Evolutionary conservation across 2,113 vertebrate genomes (phyloP), one percentile per base, ranked within the genome.

Genomic region (Typhlomys cinereus): DNA sequence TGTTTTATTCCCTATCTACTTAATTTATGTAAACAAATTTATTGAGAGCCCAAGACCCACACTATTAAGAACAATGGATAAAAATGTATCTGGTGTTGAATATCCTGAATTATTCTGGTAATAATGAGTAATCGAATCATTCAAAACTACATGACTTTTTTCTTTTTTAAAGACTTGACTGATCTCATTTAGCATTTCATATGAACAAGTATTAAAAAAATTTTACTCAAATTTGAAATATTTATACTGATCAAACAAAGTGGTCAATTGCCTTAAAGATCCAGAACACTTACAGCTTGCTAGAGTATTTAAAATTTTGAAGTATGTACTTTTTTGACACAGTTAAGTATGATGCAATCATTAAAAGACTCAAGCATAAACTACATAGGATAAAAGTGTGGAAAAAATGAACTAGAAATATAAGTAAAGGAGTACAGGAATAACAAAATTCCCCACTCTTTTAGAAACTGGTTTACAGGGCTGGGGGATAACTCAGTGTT

Each of bases 101-200:
- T 91, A 71, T 34, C 27, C 89, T 48, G 27, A 94, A 44, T 91
- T 85, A 94, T 67, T 80, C 59, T 36, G 86, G 85, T 81, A 95
- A 52, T n/a, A n/a, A n/a, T n/a, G n/a, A n/a, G n/a, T 89, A 76
- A 76, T 46, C 57, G 8, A 93, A 23, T 85, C 85, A 87, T 41
- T 59, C 20, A 86, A 71, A 80, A 90, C 84, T 75, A 90, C 44
- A 67, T 39, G 74, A 76, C 21, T 79, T 67, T 14, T 36, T 57
- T 57, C 7, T 57, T 57, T 92, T 84, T 80, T 34, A n/a, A n/a
- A n/a, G n/a, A n/a, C n/a, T n/a, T n/a, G n/a, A n/a, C n/a, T n/a
- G n/a, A n/a, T n/a, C n/a, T n/a, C n/a, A n/a, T 80, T 84, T 78
- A 79, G 48, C 18, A 59, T 41, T 92, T 83, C 57, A 29, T 85